These are phyloP conservation scores for Aulostomus chinensis DNA, from an alignment of 2,797 vertebrate genomes.

Conservation along the genomic window DNA sequence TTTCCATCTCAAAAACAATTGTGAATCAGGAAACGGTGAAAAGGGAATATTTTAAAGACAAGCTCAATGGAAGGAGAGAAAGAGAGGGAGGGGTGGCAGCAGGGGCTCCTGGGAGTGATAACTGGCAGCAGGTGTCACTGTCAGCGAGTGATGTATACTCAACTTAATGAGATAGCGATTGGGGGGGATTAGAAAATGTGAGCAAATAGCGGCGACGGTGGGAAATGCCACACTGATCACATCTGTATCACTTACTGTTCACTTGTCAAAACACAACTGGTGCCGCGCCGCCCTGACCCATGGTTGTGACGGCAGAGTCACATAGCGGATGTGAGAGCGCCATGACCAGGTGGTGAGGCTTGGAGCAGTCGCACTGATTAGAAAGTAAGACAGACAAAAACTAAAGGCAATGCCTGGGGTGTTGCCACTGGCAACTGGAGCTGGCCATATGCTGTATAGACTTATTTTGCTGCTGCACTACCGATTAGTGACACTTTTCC, in stretches of 20 bases:
- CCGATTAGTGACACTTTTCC: conserved; percentile 57
- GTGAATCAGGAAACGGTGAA: too few relatives aligned
- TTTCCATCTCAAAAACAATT: too few relatives aligned
- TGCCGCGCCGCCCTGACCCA: conserved; percentile 19
- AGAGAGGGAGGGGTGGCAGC: not conserved
- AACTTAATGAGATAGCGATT: conserved; percentile 59
- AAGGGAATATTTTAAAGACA: too few relatives aligned
- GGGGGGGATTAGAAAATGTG: conserved; percentile 52
- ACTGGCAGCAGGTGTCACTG: conserved; percentile 38
- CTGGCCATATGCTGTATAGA: conserved; percentile 67
- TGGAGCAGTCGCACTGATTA: conserved; percentile 43
- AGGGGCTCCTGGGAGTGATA: conserved; percentile 32
- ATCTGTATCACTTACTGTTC: not conserved
- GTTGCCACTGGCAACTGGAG: conserved; percentile 73
- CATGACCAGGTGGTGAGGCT: conserved; percentile 18
- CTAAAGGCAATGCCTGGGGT: conserved; percentile 67
- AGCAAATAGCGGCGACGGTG: conserved; percentile 9
- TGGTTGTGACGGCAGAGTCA: conserved; percentile 14
- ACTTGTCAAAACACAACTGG: not conserved
- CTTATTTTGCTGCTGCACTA: conserved; percentile 57
- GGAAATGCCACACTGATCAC: conserved; percentile 18
- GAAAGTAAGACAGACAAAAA: conserved; percentile 60
- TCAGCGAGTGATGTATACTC: conserved; percentile 55
- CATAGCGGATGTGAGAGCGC: conserved; percentile 35
- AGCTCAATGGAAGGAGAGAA: too few relatives aligned